Evolutionary conservation across 2,797 vertebrate genomes (phyloP), one percentile per base, ranked within the genome.

Genomic region (Tamandua tetradactyla): DNA sequence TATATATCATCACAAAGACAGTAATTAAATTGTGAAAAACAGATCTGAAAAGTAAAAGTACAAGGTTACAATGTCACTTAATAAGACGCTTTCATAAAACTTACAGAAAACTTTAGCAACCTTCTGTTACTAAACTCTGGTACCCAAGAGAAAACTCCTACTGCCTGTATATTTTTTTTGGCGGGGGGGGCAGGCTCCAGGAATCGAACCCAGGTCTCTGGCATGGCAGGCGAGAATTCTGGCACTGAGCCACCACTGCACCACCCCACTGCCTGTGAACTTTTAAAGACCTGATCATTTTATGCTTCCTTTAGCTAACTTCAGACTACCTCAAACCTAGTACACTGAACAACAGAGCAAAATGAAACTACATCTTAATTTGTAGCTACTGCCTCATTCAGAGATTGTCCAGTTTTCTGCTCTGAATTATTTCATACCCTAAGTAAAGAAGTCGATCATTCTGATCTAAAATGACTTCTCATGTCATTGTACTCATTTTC

Each of bases 1-100:
- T 89, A 49, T 9, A 84, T 72, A 79, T 47, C 27, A 94, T 22
- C 44, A 79, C 25, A 89, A 93, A 83, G 81, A 96, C 22, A 92
- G 81, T 64, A 10, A 57, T 79, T 30, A 78, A 71, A 90, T 68
- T 82, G 37, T 22, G 37, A 91, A 57, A 2, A 61, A 55, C 13
- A 68, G 2, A 80, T 35, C 84, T 37, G n/a, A 83, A 89, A 78
- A 96, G 76, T 30, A 20, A 52, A 88, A 84, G 44, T 59, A 42
- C 35, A 82, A 86, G 93, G 5, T 71, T 64, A 69, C 94, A 94
- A 57, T 52, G 47, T 44, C 49, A 94, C 55, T 84, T 35, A 87
- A 79, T 57, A 62, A 90, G 91, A 37, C 68, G 6, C 3, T 17
- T 92, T 86, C 40, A 83, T 72, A 64, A 87, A 25, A 95, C 3